A percentile compares a stretch with the other conserved stretches of the same genome.
Conservation (phyloP, 2,888 invertebrate genomes). For the Tachina fera region DNA sequence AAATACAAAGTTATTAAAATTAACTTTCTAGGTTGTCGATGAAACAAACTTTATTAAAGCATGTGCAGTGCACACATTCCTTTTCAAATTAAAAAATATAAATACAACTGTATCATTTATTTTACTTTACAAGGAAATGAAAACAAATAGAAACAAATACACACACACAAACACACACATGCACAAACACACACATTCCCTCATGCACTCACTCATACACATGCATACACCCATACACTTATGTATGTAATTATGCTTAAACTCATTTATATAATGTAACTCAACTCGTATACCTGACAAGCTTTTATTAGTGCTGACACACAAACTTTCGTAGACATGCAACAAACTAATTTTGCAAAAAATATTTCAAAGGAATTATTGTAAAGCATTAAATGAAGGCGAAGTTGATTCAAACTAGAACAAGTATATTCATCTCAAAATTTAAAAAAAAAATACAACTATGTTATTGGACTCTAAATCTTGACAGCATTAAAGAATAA, state of each 20-base stretch:
- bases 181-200: too few species aligned
- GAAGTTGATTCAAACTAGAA: not conserved
- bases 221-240: too few species aligned
- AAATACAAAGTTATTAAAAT: not conserved
- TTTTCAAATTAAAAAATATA: not conserved
- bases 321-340: not conserved
- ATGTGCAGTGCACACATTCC: not conserved
- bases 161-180: too few species aligned
- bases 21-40: not conserved
- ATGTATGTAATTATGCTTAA: not conserved
- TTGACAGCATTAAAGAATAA: too few species aligned
- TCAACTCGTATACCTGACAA: slow-evolving; percentile 29
- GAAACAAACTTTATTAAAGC: not conserved
- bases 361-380: not conserved
- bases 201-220: too few species aligned
- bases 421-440: too few species aligned
- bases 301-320: slow-evolving; percentile 13
- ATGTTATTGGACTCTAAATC: too few species aligned
- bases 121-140: slow-evolving; percentile 18
- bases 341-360: not conserved
- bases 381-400: not conserved
- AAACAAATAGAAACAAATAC: not conserved
- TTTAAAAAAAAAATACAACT: too few species aligned
- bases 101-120: slow-evolving; percentile 21
- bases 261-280: not conserved